A percentile compares a stretch with the other conserved stretches of the same genome.
phyloP scores from a whole-genome alignment of 1,140 invertebrate genomes.

The Periplaneta americana region DNA sequence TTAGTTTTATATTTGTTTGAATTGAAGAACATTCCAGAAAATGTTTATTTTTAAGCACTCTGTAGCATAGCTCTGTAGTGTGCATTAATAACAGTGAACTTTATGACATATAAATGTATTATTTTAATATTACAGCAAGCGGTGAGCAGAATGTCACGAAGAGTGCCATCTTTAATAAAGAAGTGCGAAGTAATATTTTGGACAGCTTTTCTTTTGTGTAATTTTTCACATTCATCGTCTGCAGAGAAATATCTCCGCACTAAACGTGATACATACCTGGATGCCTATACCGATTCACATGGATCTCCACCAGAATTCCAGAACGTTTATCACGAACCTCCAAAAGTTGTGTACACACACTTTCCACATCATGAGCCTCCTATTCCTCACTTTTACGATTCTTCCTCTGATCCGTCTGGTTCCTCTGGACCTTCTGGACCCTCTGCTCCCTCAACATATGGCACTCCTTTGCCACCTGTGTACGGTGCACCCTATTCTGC shows the following conservation, averaged over 20 bases:
- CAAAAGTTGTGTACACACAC: background rate
- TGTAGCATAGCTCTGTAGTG: no score
- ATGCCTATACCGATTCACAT: conserved; percentile 5
- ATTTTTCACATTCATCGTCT: background rate
- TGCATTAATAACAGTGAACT: no score
- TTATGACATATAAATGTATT: no score
- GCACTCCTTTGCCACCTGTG: conserved; percentile 29
- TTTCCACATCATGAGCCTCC: background rate
- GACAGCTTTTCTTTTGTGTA: background rate
- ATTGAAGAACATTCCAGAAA: no score
- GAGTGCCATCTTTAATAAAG: no score
- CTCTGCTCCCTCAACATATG: conserved; percentile 1
- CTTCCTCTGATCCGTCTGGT: background rate
- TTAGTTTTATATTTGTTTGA: no score
- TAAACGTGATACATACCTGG: conserved; percentile 5
- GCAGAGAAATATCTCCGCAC: background rate
- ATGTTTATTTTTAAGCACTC: no score
- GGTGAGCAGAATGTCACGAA: no score
- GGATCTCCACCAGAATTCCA: background rate
- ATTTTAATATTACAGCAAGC: no score
- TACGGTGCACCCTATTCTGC: conserved; percentile 36
- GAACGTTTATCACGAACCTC: background rate
- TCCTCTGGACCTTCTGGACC: background rate
- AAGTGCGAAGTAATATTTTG: background rate
- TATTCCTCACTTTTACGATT: conserved; percentile 30